Evolutionary conservation across 2,113 vertebrate genomes (phyloP).

Genomic region (Rutilus rutilus): DNA sequence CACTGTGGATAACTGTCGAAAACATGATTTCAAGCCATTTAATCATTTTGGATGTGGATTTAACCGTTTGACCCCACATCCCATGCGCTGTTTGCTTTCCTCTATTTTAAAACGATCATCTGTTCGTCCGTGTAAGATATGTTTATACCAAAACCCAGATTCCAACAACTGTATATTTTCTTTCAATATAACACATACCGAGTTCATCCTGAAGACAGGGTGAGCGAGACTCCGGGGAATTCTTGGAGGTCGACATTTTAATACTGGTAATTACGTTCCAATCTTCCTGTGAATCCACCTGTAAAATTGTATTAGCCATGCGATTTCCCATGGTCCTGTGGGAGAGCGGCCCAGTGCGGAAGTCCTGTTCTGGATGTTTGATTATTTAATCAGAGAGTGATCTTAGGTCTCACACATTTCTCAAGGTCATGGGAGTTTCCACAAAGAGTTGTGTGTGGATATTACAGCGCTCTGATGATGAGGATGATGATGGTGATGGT

Average conservation of each 20-base stretch:
- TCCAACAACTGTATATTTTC: slow-evolving; percentile 55
- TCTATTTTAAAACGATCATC: slow-evolving; percentile 40
- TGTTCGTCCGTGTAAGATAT: slow-evolving; percentile 47
- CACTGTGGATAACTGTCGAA: slow-evolving; percentile 36
- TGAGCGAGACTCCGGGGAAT: slow-evolving; percentile 54
- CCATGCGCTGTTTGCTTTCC: slow-evolving; percentile 39
- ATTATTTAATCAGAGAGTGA: slow-evolving; percentile 54
- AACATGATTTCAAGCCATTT: slow-evolving; percentile 44
- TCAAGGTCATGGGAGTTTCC: slow-evolving; percentile 59
- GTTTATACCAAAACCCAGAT: slow-evolving; percentile 47
- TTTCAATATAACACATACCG: slow-evolving; percentile 45
- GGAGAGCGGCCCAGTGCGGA: slow-evolving; percentile 34
- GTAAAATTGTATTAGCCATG: slow-evolving; percentile 62
- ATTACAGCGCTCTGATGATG: background rate
- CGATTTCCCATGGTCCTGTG: slow-evolving; percentile 58
- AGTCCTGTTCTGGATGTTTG: slow-evolving; percentile 50
- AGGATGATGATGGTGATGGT: background rate
- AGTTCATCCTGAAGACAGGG: slow-evolving; percentile 35
- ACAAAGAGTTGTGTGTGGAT: slow-evolving; percentile 28
- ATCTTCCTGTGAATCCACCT: slow-evolving; percentile 61
- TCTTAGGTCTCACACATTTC: slow-evolving; percentile 49
- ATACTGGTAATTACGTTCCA: slow-evolving; percentile 61
- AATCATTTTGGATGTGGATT: slow-evolving; percentile 54
- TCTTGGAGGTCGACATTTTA: slow-evolving; percentile 52
- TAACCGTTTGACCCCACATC: slow-evolving; percentile 40